phyloP scores from a whole-genome alignment of 2,797 vertebrate genomes.

The Danionella dracula region DNA sequence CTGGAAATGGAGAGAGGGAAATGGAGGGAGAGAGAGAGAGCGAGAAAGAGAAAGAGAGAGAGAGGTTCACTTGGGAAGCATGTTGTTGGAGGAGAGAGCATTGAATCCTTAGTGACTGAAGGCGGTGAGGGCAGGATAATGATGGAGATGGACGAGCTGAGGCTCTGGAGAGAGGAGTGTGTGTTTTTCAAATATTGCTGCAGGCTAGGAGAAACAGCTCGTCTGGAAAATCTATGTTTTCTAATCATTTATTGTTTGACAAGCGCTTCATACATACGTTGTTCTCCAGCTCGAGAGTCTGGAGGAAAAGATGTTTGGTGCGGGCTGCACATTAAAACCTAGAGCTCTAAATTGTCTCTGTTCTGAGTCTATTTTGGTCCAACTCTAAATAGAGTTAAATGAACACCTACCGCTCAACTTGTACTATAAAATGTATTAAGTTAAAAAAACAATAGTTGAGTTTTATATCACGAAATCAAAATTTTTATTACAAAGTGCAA shows the following conservation, averaged over 20 bases:
- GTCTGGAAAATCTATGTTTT: not conserved
- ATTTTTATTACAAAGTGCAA: no score
- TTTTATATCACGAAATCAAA: no score
- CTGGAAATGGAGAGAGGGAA: conserved; percentile 7
- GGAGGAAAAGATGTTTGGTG: no score
- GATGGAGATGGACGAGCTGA: conserved; percentile 60
- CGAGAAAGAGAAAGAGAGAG: not conserved
- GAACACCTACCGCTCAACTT: no score
- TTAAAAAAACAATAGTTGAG: no score
- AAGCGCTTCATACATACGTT: not conserved
- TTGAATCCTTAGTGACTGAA: conserved; percentile 68
- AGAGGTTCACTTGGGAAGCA: conserved; percentile 60
- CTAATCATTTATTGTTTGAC: not conserved
- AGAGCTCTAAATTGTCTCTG: no score
- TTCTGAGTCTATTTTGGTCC: no score
- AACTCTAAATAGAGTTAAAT: no score
- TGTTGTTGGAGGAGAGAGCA: conserved; percentile 58
- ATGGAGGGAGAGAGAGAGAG: not conserved
- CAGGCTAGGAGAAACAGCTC: conserved; percentile 15
- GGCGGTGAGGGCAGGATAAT: conserved; percentile 53
- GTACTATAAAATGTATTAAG: no score
- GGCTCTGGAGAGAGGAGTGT: conserved; percentile 51
- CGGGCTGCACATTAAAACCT: no score
- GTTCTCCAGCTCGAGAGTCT: not conserved
- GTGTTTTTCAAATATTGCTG: conserved; percentile 40